Evolutionary conservation across 2,113 vertebrate species (phyloP).

Genomic region (Coptodon bakossiorum): DNA sequence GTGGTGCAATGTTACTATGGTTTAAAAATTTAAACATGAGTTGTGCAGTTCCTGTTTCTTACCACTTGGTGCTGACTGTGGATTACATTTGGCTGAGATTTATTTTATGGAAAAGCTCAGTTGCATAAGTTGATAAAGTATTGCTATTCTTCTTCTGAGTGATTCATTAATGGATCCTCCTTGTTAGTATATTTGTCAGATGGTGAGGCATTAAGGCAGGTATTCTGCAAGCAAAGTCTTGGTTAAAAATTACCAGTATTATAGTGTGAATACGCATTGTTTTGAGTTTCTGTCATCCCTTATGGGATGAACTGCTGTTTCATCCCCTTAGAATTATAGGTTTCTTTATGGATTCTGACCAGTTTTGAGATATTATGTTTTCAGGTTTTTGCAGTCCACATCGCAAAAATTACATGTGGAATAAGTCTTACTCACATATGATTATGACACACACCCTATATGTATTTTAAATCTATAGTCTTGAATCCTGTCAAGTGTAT

Average conservation of each 20-base stretch:
- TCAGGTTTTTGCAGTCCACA: neutral
- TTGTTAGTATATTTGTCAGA: neutral
- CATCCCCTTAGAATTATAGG: neutral
- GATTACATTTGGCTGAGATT: neutral
- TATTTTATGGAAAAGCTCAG: neutral
- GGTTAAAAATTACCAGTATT: neutral
- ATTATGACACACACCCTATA: neutral
- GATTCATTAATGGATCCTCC: neutral
- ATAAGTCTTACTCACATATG: neutral
- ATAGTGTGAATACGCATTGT: neutral
- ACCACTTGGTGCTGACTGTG: slow-evolving; percentile 37
- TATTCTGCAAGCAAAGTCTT: neutral
- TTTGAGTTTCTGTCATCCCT: neutral
- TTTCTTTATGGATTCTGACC: neutral
- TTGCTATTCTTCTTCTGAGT: neutral
- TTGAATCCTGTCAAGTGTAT: neutral
- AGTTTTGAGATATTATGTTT: neutral
- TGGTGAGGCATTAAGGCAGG: neutral
- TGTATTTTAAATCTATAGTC: neutral
- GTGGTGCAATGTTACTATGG: neutral
- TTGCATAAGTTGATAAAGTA: neutral
- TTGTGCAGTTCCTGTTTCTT: neutral
- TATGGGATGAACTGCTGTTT: neutral
- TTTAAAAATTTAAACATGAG: neutral
- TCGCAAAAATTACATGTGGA: neutral